Percentiles rank a stretch among this genome's conserved stretches.
Conservation (phyloP, 2,797 vertebrate genomes). For the Hirundo rustica region DNA sequence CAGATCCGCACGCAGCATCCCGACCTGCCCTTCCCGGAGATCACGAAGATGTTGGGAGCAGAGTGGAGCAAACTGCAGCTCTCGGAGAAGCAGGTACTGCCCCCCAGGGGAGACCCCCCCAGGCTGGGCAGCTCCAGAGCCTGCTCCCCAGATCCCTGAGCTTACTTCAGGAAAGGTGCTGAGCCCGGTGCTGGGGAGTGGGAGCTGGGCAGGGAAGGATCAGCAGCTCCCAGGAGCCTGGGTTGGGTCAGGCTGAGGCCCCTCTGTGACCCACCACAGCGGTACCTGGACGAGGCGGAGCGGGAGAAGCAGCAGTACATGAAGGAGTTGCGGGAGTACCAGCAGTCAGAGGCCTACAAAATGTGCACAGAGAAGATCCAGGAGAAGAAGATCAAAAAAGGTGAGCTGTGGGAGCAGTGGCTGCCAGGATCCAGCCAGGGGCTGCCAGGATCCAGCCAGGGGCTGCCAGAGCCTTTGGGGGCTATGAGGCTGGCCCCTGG, state of each 20-base stretch:
- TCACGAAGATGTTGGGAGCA: conserved; percentile 94
- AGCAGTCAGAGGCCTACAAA: conserved; percentile 95
- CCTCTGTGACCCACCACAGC: conserved; percentile 67
- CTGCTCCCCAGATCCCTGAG: background rate
- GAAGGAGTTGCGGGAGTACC: conserved; percentile 92
- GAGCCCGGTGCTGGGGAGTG: background rate
- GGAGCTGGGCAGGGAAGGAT: background rate
- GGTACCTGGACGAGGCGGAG: conserved; percentile 94
- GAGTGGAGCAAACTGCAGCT: conserved; percentile 94
- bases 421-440: background rate
- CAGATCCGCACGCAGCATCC: conserved; percentile 92
- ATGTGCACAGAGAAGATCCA: conserved; percentile 93
- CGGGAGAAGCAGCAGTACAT: conserved; percentile 96
- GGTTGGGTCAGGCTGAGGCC: background rate
- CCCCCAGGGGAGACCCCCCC: background rate
- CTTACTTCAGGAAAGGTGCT: background rate
- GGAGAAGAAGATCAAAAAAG: conserved; percentile 95
- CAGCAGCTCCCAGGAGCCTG: background rate
- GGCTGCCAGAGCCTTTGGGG: background rate
- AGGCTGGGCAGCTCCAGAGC: background rate
- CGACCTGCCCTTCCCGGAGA: conserved; percentile 94
- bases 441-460: background rate
- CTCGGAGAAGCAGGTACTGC: conserved; percentile 88
- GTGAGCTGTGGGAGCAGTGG: conserved; percentile 54
- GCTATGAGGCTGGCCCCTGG: background rate